Evolutionary conservation across 2,888 invertebrate species (phyloP), one percentile per base, ranked within the genome.

Genomic region (Linnaemya vulpina): DNA sequence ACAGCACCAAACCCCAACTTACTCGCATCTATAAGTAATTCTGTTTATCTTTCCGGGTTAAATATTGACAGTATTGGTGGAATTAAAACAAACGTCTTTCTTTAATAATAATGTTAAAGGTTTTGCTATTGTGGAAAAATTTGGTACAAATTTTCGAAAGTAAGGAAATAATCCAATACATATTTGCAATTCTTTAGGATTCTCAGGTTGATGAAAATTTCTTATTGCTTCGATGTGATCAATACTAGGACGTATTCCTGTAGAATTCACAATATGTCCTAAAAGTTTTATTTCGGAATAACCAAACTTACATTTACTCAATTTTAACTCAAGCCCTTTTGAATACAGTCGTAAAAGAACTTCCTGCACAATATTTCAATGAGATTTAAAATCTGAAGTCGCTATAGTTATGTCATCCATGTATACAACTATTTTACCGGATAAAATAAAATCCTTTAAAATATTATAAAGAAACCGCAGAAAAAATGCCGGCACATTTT

Each of bases 391-490:
- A 38, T 70, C 78, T 3, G 60, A 60, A 10, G 73, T 76, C 8
- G 75, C 82, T 60, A 83, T 78, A 22, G 30, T 62, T 22, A 83
- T 83, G n/a, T 79, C 82, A 67, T 83, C 82, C 22, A 86, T 60
- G 60, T 75, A 86, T 43, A 83, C 71, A 1, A 76, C 63, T 25
- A 83, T 65, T 46, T 63, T 65, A 3, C 68, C 71, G 0, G 46
- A 25, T 15, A 43, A 17, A 51, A 84, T 68, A 7, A 84, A 77
- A 22, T 73, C 77, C 9, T 49, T 60, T 10, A 84, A 62, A 22
- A 67, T 63, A 53, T 71, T 15, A 17, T 62, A 38, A 11, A 71
- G 65, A 67, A 60, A 84, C 22, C 79, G 74, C 15, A 82, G 78
- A 38, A 68, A 85, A 85, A 82, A 43, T 11, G 81, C 73, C 8